Percentiles rank a stretch among this genome's conserved stretches.
These are phyloP conservation scores for Maniola jurtina DNA, from an alignment of 1,140 invertebrate genomes.

Conservation along the genomic window DNA sequence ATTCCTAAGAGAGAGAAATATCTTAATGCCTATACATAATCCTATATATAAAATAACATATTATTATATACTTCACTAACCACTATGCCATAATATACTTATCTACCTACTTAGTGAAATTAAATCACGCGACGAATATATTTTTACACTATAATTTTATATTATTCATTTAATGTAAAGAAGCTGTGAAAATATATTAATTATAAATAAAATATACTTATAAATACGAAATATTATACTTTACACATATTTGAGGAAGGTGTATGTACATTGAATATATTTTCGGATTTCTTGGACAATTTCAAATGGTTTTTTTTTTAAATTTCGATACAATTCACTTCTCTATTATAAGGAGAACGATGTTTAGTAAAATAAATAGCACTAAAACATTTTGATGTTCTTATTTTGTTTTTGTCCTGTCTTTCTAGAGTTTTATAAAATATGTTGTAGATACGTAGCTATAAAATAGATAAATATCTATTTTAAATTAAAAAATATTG, in stretches of 20 bases:
- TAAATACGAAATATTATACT: slow-evolving; percentile 11
- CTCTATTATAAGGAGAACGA: no score
- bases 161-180: slow-evolving; percentile 31
- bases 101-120: slow-evolving; percentile 24
- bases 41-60: slow-evolving; percentile 36
- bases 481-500: no score
- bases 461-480: no score
- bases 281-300: no score
- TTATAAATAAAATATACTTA: slow-evolving; percentile 26
- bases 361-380: no score
- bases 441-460: no score
- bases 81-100: slow-evolving; percentile 31
- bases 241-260: neutral
- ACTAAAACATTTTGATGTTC: no score
- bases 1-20: slow-evolving; percentile 64
- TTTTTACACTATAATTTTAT: slow-evolving; percentile 61
- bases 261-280: no score
- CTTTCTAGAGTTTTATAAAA: no score
- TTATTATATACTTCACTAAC: neutral
- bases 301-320: no score
- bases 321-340: no score
- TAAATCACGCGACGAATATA: slow-evolving; percentile 46
- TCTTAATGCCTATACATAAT: slow-evolving; percentile 21
- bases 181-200: slow-evolving; percentile 27
- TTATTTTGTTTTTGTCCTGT: no score